phyloP scores from a whole-genome alignment of 2,888 invertebrate species.

The Lochmaea crataegi region DNA sequence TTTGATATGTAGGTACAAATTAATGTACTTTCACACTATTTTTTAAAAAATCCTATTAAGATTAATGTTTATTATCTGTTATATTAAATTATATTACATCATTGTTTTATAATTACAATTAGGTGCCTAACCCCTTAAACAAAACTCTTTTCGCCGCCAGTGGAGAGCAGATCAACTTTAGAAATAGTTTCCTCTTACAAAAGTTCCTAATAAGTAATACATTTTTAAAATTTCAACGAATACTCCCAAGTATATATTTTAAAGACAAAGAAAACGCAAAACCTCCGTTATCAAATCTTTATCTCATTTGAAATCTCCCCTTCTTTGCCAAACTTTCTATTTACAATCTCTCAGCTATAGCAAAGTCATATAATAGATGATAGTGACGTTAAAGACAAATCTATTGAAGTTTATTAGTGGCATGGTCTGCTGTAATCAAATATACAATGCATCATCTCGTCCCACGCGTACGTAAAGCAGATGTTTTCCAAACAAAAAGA shows the following conservation, averaged over 20 bases:
- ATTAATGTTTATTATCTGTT: too few species aligned
- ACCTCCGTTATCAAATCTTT: conserved; percentile 46
- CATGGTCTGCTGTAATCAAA: conserved; percentile 59
- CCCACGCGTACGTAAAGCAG: conserved; percentile 53
- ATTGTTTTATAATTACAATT: too few species aligned
- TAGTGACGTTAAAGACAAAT: conserved; percentile 15
- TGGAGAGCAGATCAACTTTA: too few species aligned
- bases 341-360: conserved; percentile 49
- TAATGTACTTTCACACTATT: too few species aligned
- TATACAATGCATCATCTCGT: conserved; percentile 55
- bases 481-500: conserved; percentile 57
- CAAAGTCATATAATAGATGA: conserved; percentile 27
- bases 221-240: not conserved
- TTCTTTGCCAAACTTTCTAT: conserved; percentile 64
- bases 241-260: not conserved
- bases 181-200: too few species aligned
- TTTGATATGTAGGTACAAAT: too few species aligned
- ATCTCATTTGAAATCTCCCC: conserved; percentile 49
- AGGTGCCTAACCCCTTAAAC: too few species aligned
- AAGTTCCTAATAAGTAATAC: not conserved
- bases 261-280: conserved; percentile 44
- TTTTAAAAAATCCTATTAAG: too few species aligned
- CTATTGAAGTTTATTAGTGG: conserved; percentile 39
- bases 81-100: too few species aligned
- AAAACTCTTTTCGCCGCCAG: too few species aligned